Base-by-base conservation (phyloP, 2,797 vertebrate genomes). In the Anas acuta region DNA sequence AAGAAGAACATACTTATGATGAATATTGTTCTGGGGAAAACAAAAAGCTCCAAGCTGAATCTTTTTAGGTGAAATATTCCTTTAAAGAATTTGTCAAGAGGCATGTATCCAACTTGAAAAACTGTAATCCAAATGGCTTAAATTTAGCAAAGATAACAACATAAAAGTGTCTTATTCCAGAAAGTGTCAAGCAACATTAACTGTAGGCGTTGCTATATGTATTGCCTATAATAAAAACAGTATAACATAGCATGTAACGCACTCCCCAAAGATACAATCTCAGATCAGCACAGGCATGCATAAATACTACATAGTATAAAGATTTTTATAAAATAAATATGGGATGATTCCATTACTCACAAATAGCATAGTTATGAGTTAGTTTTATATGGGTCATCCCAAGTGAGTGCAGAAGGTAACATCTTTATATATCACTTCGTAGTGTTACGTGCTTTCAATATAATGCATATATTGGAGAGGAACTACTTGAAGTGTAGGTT, bases 281-380 rank as follows among this genome's bases (percentile, higher is more conserved):
- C 35, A 75, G 54, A 76, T 57, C 77, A 91, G 74, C 30, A 66
- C 23, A 88, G 83, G 51, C n/a, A 33, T 58, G 28, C 33, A 67
- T 39, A 72, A 85, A 45, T 43, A 45, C 35, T 69, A 18, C 5
- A 25, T 6, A 39, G 53, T 30, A n/a, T 57, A 65, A 66, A 82
- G 19, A 23, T 73, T 57, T 90, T 65, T 66, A n/a, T 47, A 76
- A 91, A 76, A 79, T 22, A 88, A 88, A 70, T 72, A 62, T 32
- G 51, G 33, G n/a, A 73, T 84, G 9, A 73, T 78, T 89, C 60
- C 26, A 39, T 58, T 91, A 47, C 25, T 93, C 12, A 71, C 30
- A 74, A 89, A 67, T 33, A 92, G 26, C 32, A 18, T 57, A 33
- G 39, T 64, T 84, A 64, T 7, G 39, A 79, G 41, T 84, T 85